Conservation (phyloP, 2,113 vertebrate genomes). For the Oryzias curvinotus region DNA sequence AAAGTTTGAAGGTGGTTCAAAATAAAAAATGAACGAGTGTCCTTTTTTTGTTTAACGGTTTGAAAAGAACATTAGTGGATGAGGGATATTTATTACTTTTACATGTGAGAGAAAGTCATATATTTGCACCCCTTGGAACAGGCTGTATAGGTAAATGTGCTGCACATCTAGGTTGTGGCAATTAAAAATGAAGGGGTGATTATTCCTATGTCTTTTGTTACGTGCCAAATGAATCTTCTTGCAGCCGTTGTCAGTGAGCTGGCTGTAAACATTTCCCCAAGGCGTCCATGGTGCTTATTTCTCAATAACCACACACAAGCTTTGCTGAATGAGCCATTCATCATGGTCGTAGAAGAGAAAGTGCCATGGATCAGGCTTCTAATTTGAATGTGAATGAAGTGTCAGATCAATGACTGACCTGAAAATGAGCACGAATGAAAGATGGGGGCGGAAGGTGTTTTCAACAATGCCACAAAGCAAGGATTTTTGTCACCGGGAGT, state of each 20-base stretch:
- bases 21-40: slow-evolving; percentile 18
- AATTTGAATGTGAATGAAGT: slow-evolving; percentile 55
- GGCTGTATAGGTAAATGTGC: slow-evolving; percentile 28
- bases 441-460: too few species aligned
- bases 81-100: slow-evolving; percentile 50
- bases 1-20: slow-evolving; percentile 4
- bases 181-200: slow-evolving; percentile 55
- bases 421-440: too few species aligned
- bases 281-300: slow-evolving; percentile 11
- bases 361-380: slow-evolving; percentile 25
- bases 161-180: slow-evolving; percentile 29
- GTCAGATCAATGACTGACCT: slow-evolving; percentile 30
- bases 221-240: slow-evolving; percentile 25
- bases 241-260: slow-evolving; percentile 11
- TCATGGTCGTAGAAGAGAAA: slow-evolving; percentile 17
- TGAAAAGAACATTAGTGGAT: slow-evolving; percentile 41
- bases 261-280: slow-evolving; percentile 15
- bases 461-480: too few species aligned
- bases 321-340: slow-evolving; percentile 34
- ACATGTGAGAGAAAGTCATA: slow-evolving; percentile 50
- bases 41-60: slow-evolving; percentile 32
- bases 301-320: slow-evolving; percentile 22
- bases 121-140: slow-evolving; percentile 41
- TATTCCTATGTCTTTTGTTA: slow-evolving; percentile 44
- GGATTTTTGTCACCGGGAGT: too few species aligned